Conservation (phyloP, 2,113 vertebrate species). For the Grus americana region DNA sequence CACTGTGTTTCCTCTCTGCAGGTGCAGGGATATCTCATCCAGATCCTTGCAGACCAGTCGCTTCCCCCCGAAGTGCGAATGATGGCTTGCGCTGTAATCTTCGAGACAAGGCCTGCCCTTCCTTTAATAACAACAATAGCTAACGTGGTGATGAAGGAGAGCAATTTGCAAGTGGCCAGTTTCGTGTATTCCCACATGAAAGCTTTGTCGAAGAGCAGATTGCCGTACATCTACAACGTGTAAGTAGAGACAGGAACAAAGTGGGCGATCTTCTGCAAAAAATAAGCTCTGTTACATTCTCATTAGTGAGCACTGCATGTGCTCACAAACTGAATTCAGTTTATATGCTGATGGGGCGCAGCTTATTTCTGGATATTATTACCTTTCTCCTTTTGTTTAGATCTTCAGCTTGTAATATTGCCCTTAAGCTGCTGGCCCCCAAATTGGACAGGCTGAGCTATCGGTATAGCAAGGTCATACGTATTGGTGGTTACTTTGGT, state of each 20-base stretch:
- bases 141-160: constrained; percentile 74
- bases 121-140: constrained; percentile 75
- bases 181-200: constrained; percentile 86
- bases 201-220: constrained; percentile 75
- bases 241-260: constrained; percentile 63
- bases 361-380: not conserved
- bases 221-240: constrained; percentile 69
- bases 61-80: constrained; percentile 79
- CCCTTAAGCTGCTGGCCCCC: constrained; percentile 78
- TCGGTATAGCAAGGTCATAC: constrained; percentile 79
- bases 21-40: constrained; percentile 81
- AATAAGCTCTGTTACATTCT: not conserved
- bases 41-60: constrained; percentile 77
- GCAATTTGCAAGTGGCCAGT: constrained; percentile 80
- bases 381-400: constrained; percentile 62
- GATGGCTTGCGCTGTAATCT: constrained; percentile 80
- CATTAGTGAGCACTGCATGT: not conserved
- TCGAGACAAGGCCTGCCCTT: constrained; percentile 80
- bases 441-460: constrained; percentile 72
- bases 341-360: not conserved
- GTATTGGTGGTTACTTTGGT: constrained; percentile 72
- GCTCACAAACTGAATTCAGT: not conserved
- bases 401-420: constrained; percentile 81
- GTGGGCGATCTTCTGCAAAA: not conserved
- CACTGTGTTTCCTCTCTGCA: constrained; percentile 28